Base-by-base conservation (phyloP, 2,797 vertebrate species). In the Cyprinella venusta region DNA sequence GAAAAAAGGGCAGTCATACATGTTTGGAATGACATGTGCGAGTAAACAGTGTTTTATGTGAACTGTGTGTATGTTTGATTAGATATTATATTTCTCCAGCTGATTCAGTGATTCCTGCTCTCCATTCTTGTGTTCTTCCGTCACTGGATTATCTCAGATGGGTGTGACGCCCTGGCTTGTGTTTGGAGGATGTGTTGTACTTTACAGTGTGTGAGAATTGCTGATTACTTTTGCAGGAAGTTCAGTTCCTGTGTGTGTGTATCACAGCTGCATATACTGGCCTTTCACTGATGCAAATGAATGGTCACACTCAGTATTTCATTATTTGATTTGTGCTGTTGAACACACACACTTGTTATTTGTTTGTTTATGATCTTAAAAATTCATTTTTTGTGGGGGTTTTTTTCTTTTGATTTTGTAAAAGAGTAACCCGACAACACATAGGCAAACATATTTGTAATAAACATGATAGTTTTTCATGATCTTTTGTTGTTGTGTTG, bases 211-310 rank as follows among this genome's bases (percentile, higher is more conserved):
- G 26, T 42, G 36, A 80, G 42, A 19, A 18, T 67, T 12, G 50
- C 64, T 69, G 78, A 86, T 86, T 81, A 74, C 48, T 84, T 84
- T 84, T 52, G n/a, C 75, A 84, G 59, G 56, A 63, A 1, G 1
- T 79, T 36, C n/a, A 24, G 45, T 82, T 67, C 52, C 30, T 80
- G 67, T 74, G 72, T 40, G 76, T 76, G 15, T 6, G 48, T 12
- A 2, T 5, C 36, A 36, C 36, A 36, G 36, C 36, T 36, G 36
- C 36, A 36, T 36, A 36, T 36, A 36, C 36, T 36, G 36, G 36
- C 36, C 36, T 36, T 36, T 6, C 36, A 36, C 5, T 36, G 36
- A 36, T 36, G 36, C 36, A 36, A 36, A 36, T 36, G 36, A 36
- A 36, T 36, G 36, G 36, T 36, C 5, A 5, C 5, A 5, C 36